Evolutionary conservation across 2,888 invertebrate species (phyloP).

Genomic region (Plemyria rubiginata): DNA sequence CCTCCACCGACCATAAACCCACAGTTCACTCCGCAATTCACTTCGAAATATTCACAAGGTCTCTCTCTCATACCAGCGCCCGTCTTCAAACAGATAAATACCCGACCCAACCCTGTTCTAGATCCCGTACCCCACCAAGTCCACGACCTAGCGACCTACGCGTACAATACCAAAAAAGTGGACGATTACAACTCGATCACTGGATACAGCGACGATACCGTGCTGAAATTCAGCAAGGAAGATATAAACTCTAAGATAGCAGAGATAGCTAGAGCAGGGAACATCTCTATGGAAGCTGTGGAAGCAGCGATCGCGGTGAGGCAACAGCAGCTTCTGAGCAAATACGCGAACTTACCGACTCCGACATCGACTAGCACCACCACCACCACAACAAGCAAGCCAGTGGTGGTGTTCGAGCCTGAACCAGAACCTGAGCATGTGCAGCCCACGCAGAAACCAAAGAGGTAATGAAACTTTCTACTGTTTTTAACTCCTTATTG

Average conservation of each 20-base stretch:
- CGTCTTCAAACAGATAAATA: slow-evolving; percentile 67
- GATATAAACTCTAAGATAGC: slow-evolving; percentile 79
- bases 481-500: neutral
- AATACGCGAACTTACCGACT: slow-evolving; percentile 79
- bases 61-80: slow-evolving; percentile 71
- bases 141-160: slow-evolving; percentile 69
- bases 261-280: slow-evolving; percentile 88
- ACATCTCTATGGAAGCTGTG: slow-evolving; percentile 91
- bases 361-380: slow-evolving; percentile 80
- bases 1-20: slow-evolving; percentile 30
- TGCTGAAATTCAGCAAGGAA: slow-evolving; percentile 72
- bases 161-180: slow-evolving; percentile 76
- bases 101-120: slow-evolving; percentile 73
- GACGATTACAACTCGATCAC: slow-evolving; percentile 79
- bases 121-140: slow-evolving; percentile 79
- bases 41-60: slow-evolving; percentile 50
- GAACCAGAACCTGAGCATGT: slow-evolving; percentile 74
- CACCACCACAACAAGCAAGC: slow-evolving; percentile 62
- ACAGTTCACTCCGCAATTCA: slow-evolving; percentile 43
- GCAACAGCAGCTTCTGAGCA: slow-evolving; percentile 88
- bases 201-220: slow-evolving; percentile 76
- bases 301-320: slow-evolving; percentile 89
- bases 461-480: slow-evolving; percentile 57
- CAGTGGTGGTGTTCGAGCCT: slow-evolving; percentile 60
- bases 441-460: slow-evolving; percentile 68